phyloP scores from a whole-genome alignment of 1,140 invertebrate genomes.

The Bradynema listronoti region DNA sequence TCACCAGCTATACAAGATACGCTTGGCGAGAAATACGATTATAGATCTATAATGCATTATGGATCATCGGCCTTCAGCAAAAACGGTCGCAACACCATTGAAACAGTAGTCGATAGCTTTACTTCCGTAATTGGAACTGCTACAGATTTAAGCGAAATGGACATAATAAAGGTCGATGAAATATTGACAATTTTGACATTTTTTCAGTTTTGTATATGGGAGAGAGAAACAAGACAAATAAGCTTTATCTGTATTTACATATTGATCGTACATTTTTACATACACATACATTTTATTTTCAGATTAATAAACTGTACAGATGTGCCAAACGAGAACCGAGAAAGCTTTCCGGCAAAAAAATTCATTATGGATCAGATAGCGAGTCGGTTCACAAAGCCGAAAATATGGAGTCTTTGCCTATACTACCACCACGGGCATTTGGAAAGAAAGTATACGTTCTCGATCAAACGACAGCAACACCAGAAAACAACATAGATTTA shows the following conservation, averaged over 20 bases:
- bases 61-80: conserved; percentile 51
- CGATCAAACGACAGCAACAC: too few relatives aligned
- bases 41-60: conserved; percentile 42
- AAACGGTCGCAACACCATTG: conserved; percentile 55
- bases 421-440: too few relatives aligned
- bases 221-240: background rate
- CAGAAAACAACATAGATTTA: too few relatives aligned
- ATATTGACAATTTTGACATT: conserved; percentile 27
- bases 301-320: conserved; percentile 45
- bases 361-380: background rate
- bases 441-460: too few relatives aligned
- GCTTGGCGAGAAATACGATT: conserved; percentile 47
- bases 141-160: conserved; percentile 48
- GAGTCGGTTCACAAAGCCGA: too few relatives aligned
- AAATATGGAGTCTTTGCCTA: too few relatives aligned
- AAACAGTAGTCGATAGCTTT: conserved; percentile 47
- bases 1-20: conserved; percentile 54
- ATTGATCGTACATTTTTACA: background rate
- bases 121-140: conserved; percentile 48
- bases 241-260: background rate
- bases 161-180: conserved; percentile 48
- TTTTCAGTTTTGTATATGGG: too few relatives aligned
- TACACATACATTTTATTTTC: conserved; percentile 9
- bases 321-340: conserved; percentile 17
- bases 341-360: background rate